phyloP scores from a whole-genome alignment of 2,113 vertebrate genomes.

The Cochlearius cochlearius region DNA sequence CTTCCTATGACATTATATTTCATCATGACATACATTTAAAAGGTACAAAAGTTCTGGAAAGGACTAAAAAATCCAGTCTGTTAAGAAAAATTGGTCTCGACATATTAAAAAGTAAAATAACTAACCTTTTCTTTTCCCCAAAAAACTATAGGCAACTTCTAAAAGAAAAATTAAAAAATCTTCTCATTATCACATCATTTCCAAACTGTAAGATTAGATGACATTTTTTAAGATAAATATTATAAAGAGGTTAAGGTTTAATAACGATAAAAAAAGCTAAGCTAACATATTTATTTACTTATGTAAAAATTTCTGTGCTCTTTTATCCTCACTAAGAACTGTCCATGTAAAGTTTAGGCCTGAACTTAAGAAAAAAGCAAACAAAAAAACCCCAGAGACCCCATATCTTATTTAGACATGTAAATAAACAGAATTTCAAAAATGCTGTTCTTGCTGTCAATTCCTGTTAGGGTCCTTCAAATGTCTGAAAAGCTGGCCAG shows the following conservation, averaged over 20 bases:
- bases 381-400: neutral
- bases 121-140: rapidly evolving
- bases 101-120: neutral
- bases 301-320: neutral
- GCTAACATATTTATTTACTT: neutral
- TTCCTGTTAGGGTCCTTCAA: no score
- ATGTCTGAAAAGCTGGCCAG: no score
- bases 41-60: neutral
- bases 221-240: neutral
- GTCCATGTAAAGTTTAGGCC: neutral
- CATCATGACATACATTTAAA: neutral
- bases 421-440: no score
- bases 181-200: neutral
- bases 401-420: no score
- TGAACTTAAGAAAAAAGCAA: neutral
- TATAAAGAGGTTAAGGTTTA: neutral
- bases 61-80: neutral
- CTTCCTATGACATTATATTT: neutral
- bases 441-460: no score
- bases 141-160: neutral
- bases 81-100: rapidly evolving
- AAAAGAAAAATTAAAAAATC: neutral
- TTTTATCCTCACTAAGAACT: neutral
- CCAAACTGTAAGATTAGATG: neutral
- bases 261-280: neutral